Conservation (phyloP, 1,140 invertebrate genomes). For the Atta cephalotes region DNA sequence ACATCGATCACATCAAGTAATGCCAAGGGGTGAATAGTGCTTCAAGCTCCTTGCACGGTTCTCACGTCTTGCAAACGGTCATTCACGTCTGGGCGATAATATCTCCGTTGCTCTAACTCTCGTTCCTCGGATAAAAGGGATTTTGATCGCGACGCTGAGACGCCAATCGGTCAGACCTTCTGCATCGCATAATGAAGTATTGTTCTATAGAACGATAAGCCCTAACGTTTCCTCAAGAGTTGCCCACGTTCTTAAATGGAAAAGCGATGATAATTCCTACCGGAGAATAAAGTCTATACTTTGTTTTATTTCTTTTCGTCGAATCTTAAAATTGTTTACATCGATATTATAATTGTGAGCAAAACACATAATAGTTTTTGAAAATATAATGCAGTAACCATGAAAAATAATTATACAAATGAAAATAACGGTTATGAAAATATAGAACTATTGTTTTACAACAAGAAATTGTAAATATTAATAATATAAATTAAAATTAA, state of each 20-base stretch:
- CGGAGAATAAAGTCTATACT: neutral
- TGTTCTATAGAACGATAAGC: conserved; percentile 64
- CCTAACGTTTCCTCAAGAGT: conserved; percentile 59
- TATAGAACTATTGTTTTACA: neutral
- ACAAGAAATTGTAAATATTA: neutral
- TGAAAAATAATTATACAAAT: neutral
- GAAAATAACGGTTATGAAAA: neutral
- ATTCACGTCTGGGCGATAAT: conserved; percentile 23
- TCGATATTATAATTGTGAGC: neutral
- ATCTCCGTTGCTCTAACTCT: conserved; percentile 28
- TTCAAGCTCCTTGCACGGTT: neutral
- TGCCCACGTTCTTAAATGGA: neutral
- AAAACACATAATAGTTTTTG: neutral
- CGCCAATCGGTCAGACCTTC: conserved; percentile 23
- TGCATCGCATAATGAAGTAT: conserved; percentile 58
- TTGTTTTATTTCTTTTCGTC: neutral
- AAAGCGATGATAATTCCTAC: conserved; percentile 15
- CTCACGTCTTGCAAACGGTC: neutral
- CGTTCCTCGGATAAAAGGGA: conserved; percentile 42
- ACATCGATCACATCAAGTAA: conserved; percentile 16
- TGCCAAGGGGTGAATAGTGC: neutral
- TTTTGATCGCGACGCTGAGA: conserved; percentile 52
- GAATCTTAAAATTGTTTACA: neutral
- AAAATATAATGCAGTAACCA: neutral
- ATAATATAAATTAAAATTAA: neutral